Evolutionary conservation across 2,113 vertebrate species (phyloP).

Genomic region (Silurus glanis): DNA sequence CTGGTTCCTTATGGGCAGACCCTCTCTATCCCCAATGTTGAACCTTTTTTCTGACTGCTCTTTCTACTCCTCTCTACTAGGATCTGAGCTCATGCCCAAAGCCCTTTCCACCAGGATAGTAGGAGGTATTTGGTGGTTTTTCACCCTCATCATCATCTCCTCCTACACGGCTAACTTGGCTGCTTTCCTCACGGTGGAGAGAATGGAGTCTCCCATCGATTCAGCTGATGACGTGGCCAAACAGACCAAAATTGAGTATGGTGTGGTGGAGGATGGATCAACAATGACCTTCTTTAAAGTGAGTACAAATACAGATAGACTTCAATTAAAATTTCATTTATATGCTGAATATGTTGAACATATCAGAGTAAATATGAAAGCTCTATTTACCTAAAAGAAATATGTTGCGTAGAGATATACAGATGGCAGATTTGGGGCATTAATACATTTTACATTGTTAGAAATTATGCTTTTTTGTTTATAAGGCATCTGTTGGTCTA

Average conservation of each 20-base stretch:
- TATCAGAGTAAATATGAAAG: not conserved
- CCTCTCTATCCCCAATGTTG: slow-evolving; percentile 36
- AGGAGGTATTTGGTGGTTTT: slow-evolving; percentile 99
- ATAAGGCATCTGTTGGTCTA: not conserved
- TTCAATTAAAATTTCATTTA: not conserved
- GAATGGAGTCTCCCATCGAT: slow-evolving; percentile 98
- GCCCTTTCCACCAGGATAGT: slow-evolving; percentile 99
- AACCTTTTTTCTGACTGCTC: slow-evolving; percentile 46
- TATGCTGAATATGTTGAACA: not conserved
- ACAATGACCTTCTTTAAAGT: slow-evolving; percentile 99
- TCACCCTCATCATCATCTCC: slow-evolving; percentile 99
- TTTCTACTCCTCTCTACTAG: slow-evolving; percentile 85
- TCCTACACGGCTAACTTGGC: slow-evolving; percentile 99
- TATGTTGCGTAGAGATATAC: not conserved
- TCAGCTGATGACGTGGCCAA: slow-evolving; percentile 97
- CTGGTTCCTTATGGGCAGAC: slow-evolving; percentile 51
- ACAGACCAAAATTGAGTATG: slow-evolving; percentile 98
- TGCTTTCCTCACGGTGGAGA: slow-evolving; percentile 97
- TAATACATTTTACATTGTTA: not conserved
- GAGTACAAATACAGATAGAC: slow-evolving; percentile 37
- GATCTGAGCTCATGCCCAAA: slow-evolving; percentile 99
- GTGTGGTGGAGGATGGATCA: slow-evolving; percentile 90
- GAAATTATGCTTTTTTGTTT: not conserved
- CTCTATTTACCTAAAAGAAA: not conserved
- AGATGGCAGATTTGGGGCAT: not conserved